phyloP scores from a whole-genome alignment of 2,888 invertebrate species.

The Meiosimyza decipiens region DNA sequence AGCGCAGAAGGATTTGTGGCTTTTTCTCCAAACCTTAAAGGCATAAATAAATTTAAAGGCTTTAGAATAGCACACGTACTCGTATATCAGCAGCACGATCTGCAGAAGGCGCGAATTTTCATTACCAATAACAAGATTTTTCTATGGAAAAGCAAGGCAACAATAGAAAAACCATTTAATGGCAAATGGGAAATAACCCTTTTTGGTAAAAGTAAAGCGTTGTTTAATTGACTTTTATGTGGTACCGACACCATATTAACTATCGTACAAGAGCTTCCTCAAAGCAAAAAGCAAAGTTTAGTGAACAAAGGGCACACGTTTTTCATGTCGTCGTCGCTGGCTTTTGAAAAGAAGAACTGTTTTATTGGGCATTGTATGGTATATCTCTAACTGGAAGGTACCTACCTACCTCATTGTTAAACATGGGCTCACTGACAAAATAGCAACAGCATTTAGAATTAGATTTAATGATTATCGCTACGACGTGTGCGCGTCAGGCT shows the following conservation, averaged over 20 bases:
- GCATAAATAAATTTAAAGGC: background rate
- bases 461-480: slow-evolving; percentile 12
- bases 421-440: background rate
- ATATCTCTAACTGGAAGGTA: too few species aligned
- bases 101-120: slow-evolving; percentile 26
- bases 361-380: too few species aligned
- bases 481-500: slow-evolving; percentile 6
- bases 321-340: slow-evolving; percentile 16
- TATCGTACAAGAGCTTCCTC: background rate
- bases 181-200: background rate
- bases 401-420: too few species aligned
- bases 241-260: background rate
- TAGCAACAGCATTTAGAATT: slow-evolving; percentile 4
- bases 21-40: background rate
- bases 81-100: slow-evolving; percentile 24
- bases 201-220: background rate
- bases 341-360: background rate
- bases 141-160: background rate
- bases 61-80: too few species aligned
- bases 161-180: background rate
- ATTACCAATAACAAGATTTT: slow-evolving; percentile 7
- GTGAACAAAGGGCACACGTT: slow-evolving; percentile 27
- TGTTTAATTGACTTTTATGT: slow-evolving; percentile 30
- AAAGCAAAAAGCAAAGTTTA: too few species aligned
- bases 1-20: background rate